phyloP scores from a whole-genome alignment of 2,113 vertebrate genomes.

The Serilophus lunatus region DNA sequence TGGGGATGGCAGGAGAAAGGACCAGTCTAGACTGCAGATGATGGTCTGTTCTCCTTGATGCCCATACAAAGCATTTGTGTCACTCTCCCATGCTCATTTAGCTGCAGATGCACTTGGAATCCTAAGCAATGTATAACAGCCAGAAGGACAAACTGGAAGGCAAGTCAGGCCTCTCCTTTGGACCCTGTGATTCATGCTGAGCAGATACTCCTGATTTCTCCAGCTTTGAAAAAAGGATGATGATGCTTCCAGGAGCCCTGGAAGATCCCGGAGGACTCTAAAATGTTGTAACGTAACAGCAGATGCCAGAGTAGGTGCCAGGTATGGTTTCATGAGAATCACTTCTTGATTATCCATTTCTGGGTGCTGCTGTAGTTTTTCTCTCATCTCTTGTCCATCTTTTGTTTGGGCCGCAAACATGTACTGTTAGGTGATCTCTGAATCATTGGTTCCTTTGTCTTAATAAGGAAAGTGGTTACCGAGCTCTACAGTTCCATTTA shows the following conservation, averaged over 20 bases:
- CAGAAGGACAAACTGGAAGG: neutral
- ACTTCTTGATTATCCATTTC: neutral
- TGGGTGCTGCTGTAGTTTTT: neutral
- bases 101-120: neutral
- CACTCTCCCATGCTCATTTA: neutral
- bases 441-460: neutral
- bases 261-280: neutral
- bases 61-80: neutral
- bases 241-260: neutral
- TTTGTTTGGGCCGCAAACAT: neutral
- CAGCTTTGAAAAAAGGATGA: neutral
- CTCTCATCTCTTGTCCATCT: neutral
- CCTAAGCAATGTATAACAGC: neutral
- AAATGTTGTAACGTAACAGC: neutral
- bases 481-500: neutral
- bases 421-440: neutral
- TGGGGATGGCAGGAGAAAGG: neutral
- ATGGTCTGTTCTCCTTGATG: neutral
- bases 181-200: neutral
- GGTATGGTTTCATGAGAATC: neutral
- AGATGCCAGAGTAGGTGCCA: neutral
- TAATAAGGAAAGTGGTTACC: neutral
- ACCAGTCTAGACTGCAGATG: neutral
- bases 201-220: neutral
- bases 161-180: neutral